Evolutionary conservation across 1,140 invertebrate species (phyloP).

Genomic region (Lepidotrigona ventralis): DNA sequence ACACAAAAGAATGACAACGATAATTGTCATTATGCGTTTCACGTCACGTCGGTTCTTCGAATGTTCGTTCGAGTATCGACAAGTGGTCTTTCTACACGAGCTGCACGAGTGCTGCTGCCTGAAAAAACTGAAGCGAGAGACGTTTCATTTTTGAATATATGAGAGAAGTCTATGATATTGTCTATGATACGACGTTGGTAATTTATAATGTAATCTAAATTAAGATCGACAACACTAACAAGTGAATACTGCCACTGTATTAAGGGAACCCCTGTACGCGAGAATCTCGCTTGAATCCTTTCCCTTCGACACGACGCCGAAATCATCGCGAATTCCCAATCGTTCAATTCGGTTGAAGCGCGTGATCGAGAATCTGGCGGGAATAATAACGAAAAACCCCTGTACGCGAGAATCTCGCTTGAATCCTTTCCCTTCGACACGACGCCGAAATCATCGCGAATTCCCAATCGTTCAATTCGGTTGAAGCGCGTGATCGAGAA

Average conservation of each 20-base stretch:
- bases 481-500: neutral
- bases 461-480: neutral
- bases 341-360: neutral
- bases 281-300: conserved; percentile 2
- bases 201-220: conserved; percentile 44
- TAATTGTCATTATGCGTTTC: neutral
- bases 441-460: neutral
- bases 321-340: neutral
- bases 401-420: conserved; percentile 14
- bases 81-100: neutral
- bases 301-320: neutral
- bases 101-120: neutral
- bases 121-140: neutral
- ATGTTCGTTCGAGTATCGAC: neutral
- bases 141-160: conserved; percentile 40
- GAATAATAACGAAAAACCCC: conserved; percentile 18
- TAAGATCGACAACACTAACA: conserved; percentile 40
- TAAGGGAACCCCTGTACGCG: conserved; percentile 37
- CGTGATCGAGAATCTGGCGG: neutral
- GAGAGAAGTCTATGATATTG: conserved; percentile 52
- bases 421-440: conserved; percentile 3
- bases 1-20: neutral
- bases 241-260: conserved; percentile 57
- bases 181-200: conserved; percentile 41
- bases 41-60: neutral